Evolutionary conservation across 2,113 vertebrate species (phyloP).

Genomic region (Indicator indicator): DNA sequence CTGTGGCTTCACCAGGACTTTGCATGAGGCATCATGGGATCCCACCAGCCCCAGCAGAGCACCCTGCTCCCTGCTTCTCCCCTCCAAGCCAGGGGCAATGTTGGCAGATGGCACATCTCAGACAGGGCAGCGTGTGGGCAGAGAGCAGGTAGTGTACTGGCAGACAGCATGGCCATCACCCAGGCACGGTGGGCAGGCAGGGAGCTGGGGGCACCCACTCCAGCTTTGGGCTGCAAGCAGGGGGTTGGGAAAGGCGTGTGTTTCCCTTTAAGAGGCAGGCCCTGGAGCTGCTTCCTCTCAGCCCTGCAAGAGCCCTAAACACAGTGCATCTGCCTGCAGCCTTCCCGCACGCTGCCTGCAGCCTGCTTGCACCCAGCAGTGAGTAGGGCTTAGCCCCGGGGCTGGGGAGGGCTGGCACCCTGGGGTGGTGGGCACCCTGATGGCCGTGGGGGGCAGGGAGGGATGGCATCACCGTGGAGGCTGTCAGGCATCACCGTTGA

Average conservation of each 20-base stretch:
- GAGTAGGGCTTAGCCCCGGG: conserved; percentile 19
- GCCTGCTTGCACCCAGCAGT: conserved; percentile 8
- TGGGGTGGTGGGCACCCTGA: not conserved
- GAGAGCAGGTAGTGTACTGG: not conserved
- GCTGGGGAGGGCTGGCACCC: not conserved
- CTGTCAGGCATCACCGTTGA: not conserved
- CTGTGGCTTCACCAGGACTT: not conserved
- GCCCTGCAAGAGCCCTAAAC: conserved; percentile 52
- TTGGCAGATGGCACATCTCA: not conserved
- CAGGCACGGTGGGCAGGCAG: accelerated
- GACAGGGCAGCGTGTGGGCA: not conserved
- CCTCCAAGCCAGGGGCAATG: accelerated
- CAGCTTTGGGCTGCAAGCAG: not conserved
- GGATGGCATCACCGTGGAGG: not conserved
- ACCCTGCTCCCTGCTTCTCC: accelerated
- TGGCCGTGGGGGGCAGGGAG: not conserved
- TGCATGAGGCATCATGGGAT: accelerated
- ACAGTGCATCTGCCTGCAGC: conserved; percentile 59
- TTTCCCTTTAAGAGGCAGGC: conserved; percentile 81
- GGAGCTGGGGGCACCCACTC: not conserved
- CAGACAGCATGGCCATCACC: not conserved
- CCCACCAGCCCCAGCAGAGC: accelerated
- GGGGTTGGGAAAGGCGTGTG: conserved; percentile 59
- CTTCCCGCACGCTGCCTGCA: conserved; percentile 2
- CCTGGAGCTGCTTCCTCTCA: conserved; percentile 67